Base-by-base conservation (phyloP, 2,113 vertebrate species). In the Microcebus griseorufus region DNA sequence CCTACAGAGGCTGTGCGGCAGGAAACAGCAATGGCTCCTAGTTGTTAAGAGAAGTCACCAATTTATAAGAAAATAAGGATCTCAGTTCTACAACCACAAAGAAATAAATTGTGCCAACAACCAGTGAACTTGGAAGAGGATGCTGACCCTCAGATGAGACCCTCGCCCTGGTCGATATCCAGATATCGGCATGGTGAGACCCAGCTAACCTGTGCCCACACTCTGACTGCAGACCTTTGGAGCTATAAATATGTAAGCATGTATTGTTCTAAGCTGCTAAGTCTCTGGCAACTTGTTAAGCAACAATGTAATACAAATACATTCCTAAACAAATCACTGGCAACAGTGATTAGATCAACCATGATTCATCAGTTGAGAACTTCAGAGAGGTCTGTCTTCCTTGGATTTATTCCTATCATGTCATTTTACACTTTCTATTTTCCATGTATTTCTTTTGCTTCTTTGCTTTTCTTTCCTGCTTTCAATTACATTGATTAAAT, bases 201-300 rank as follows among this genome's bases (percentile, higher is more conserved):
- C 0, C 2, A 6, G 16, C 6, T 78, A 3, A 0, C 22, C 2
- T 58, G 1, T 3, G 6, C 39, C 12, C 27, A 27, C 32, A 32
- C 22, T 29, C 20, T 14, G 42, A 6, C 67, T 1, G 16, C 37
- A 45, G 55, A 11, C 2, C 16, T 7, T 8, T 29, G 5, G 6
- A 78, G 12, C 62, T 64, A 37, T 37, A 14, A 37, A 64, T 64
- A 29, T 5, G 62, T 9, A 34, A 12, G 29, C 32, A 45, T 29
- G 23, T 51, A 9, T 53, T 3, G 34, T 87, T 69, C 32, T 75
- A 65, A 53, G 81, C 58, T 16, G 6, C 6, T 27, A 13, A 9
- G 3, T 73, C 37, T 16, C 4, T 14, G n/a, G 45, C 42, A 67
- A 34, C 42, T 81, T 70, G 37, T 67, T 42, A 45, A 4, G 3